Base-by-base conservation (phyloP, 2,797 vertebrate genomes). In the Poeciliopsis presidionis region DNA sequence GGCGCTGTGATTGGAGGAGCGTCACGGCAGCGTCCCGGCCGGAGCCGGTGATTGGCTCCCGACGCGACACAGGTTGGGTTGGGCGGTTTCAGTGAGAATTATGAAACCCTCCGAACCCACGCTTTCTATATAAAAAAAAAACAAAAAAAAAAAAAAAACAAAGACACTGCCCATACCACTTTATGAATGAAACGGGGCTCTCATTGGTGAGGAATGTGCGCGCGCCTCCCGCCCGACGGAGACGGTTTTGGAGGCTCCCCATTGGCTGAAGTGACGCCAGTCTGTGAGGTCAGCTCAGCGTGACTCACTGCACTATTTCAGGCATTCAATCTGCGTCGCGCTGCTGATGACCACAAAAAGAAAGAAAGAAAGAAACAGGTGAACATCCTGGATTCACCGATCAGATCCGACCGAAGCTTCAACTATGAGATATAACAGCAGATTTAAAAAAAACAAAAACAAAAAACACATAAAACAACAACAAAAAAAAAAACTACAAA, bases 171-270 rank as follows among this genome's bases (percentile, higher is more conserved):
- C 90, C 92, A 79, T 90, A 92, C 93, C 92, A 92, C 94, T 96
- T 95, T 90, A 94, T 94, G 95, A 95, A 96, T 94, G 95, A 95
- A 96, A 92, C 82, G 80, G 86, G 87, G 90, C 91, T 78, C 88
- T 92, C 81, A 95, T 95, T 96, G 95, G 95, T 77, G 80, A 75
- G 45, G 76, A 45, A 46, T 65, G 75, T 45, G 75, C 28, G 45
- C 73, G 61, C 77, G 47, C 49, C 25, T 80, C 93, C 94, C 93
- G 86, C 94, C 95, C 88, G 78, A 46, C 8, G 55, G 73, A 67
- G 74, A 46, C 69, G 84, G 53, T 80, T 72, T 36, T 33, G 70
- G 71, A 72, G 77, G 65, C 59, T 1, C 13, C 16, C 77, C 39
- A 94, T 93, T 94, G 85, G 94, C 79, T 77, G 7, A 51, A 67